phyloP scores from a whole-genome alignment of 2,888 invertebrate species.

The Drosophila paranaensis region DNA sequence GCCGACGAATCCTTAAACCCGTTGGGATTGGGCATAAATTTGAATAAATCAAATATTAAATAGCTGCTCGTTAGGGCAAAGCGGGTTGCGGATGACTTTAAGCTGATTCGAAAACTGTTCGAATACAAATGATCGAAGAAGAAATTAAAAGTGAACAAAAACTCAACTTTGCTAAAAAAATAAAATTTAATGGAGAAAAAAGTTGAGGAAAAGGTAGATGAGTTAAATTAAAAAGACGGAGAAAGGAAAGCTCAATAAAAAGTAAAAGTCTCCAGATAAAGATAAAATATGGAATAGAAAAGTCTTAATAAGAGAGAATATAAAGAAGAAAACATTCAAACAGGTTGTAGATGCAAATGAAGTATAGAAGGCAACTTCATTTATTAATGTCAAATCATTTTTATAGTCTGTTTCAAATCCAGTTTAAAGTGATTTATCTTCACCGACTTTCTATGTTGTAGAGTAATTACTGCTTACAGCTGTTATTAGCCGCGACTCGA shows the following conservation, averaged over 20 bases:
- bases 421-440: neutral
- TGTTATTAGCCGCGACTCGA: neutral
- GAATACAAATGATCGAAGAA: neutral
- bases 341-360: too few relatives aligned
- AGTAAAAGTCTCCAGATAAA: too few relatives aligned
- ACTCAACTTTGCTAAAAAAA: neutral
- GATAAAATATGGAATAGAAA: too few relatives aligned
- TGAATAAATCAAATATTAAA: slow-evolving; percentile 11
- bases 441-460: neutral
- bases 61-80: neutral
- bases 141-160: neutral
- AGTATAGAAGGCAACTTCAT: neutral
- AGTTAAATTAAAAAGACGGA: too few relatives aligned
- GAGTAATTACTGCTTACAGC: slow-evolving; percentile 1
- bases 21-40: slow-evolving; percentile 8
- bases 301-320: too few relatives aligned
- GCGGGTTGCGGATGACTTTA: neutral
- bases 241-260: too few relatives aligned
- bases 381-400: neutral
- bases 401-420: neutral
- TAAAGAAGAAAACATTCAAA: too few relatives aligned
- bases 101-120: too few relatives aligned
- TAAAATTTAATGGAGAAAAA: accelerated
- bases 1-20: neutral
- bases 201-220: too few relatives aligned